Evolutionary conservation across 2,113 vertebrate genomes (phyloP).

Genomic region (Lophura nycthemera): DNA sequence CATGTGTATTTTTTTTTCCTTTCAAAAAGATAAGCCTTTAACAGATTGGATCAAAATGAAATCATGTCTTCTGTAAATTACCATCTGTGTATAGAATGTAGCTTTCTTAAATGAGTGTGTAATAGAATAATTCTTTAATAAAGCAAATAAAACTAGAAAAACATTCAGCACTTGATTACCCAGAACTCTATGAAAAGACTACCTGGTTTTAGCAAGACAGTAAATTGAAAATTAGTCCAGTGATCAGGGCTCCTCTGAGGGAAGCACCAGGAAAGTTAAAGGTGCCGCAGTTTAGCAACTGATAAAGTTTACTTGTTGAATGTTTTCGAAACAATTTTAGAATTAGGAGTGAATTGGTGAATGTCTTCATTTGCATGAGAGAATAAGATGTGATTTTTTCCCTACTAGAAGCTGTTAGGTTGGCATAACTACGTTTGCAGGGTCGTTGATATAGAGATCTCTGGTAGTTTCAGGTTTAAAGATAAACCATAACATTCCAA

Average conservation of each 20-base stretch:
- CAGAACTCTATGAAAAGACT: neutral
- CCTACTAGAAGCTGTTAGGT: neutral
- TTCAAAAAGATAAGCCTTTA: neutral
- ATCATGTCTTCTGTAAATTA: neutral
- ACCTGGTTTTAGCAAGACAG: neutral
- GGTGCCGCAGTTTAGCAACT: neutral
- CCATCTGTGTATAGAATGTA: neutral
- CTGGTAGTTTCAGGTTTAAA: neutral
- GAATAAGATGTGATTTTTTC: neutral
- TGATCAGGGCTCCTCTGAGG: neutral
- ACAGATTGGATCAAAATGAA: neutral
- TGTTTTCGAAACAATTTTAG: neutral
- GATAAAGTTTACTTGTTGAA: neutral
- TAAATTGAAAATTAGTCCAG: neutral
- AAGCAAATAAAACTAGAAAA: neutral
- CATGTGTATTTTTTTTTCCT: neutral
- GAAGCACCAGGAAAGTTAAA: neutral
- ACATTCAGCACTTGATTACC: neutral
- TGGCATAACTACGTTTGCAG: neutral
- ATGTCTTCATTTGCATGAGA: neutral
- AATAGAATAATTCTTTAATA: neutral
- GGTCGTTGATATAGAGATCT: neutral
- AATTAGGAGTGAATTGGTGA: neutral
- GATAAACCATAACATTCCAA: neutral
- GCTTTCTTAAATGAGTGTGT: neutral